phyloP scores from a whole-genome alignment of 1,140 invertebrate species.

The Melitaea cinxia region DNA sequence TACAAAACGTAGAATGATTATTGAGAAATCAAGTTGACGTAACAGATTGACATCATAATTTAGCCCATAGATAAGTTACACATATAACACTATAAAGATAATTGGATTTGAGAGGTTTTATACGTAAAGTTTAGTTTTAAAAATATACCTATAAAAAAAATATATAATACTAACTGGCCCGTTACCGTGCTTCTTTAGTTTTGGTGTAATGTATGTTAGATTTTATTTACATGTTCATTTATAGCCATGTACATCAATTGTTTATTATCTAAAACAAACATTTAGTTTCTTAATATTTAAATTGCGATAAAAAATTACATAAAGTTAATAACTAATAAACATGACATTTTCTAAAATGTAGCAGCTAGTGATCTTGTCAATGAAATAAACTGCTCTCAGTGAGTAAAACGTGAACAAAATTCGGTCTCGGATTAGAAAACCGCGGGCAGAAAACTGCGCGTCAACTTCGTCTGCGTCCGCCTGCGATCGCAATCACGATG shows the following conservation, averaged over 20 bases:
- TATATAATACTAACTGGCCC: no score
- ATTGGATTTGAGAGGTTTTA: not conserved
- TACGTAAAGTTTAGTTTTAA: not conserved
- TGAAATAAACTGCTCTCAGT: conserved; percentile 34
- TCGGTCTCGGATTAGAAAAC: conserved; percentile 65
- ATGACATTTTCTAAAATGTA: conserved; percentile 13
- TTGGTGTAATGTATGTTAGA: no score
- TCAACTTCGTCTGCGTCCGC: conserved; percentile 45
- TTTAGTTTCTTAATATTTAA: no score
- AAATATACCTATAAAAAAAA: not conserved
- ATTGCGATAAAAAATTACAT: not conserved
- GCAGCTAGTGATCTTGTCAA: conserved; percentile 12
- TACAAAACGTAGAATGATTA: not conserved
- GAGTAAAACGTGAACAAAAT: conserved; percentile 55
- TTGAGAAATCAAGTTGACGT: not conserved
- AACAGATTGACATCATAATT: not conserved
- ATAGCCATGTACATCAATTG: no score
- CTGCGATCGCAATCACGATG: conserved; percentile 43
- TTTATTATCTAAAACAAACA: no score
- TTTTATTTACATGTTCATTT: no score
- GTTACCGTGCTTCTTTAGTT: no score
- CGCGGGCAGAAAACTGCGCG: conserved; percentile 60
- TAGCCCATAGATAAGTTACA: no score
- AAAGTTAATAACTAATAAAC: no score
- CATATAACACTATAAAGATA: not conserved